Evolutionary conservation across 2,113 vertebrate genomes (phyloP).

Genomic region (Cyrtonyx montezumae): DNA sequence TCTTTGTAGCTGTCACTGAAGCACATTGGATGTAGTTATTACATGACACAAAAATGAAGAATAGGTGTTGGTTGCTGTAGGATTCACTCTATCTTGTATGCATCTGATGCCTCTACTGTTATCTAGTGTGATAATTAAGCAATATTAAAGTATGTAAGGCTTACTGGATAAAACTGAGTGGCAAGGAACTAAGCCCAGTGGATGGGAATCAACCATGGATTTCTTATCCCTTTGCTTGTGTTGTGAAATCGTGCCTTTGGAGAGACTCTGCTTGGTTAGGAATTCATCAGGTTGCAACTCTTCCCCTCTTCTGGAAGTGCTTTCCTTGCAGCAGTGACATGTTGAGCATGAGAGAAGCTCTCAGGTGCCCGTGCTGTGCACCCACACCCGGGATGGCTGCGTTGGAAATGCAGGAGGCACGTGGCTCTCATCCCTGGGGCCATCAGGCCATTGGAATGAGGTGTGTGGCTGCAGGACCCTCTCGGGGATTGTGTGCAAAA

Average conservation of each 20-base stretch:
- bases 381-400: fast-evolving
- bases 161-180: not conserved
- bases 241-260: not conserved
- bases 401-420: not conserved
- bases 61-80: conserved; percentile 11
- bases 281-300: not conserved
- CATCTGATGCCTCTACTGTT: not conserved
- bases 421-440: not conserved
- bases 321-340: not conserved
- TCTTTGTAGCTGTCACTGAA: not conserved
- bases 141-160: not conserved
- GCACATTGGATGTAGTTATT: not conserved
- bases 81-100: not conserved
- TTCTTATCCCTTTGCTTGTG: not conserved
- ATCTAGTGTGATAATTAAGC: conserved; percentile 34
- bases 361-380: fast-evolving
- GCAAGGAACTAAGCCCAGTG: not conserved
- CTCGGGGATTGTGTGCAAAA: not conserved
- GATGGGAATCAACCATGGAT: not conserved
- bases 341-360: not conserved
- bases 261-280: not conserved
- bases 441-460: fast-evolving
- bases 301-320: not conserved
- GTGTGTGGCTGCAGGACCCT: not conserved
- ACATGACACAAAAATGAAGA: not conserved